Evolutionary conservation across 2,113 vertebrate genomes (phyloP), one percentile per base, ranked within the genome.

Genomic region (Fulica atra): DNA sequence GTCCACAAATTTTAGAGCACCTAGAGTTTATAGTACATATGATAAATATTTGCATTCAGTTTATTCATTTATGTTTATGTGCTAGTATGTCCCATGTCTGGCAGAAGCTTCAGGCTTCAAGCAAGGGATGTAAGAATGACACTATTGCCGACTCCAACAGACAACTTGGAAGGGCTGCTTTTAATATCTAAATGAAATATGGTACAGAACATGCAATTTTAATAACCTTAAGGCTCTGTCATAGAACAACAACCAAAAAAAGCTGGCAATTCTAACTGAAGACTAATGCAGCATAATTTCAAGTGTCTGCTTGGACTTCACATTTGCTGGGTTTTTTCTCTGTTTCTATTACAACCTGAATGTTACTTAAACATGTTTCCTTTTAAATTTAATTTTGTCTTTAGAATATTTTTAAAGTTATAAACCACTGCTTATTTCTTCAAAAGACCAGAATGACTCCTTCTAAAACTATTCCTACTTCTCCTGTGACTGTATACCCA

Each of bases 391-490:
- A 15, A 33, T 95, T 97, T 96, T 95, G 56, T 64, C 73, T 96
- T 69, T 16, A 60, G 90, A 95, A 74, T 88, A 50, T 53, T 91
- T 70, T 54, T 42, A 36, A 73, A 53, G 76, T 95, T 95, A 88
- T 73, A 88, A 97, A 91, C 78, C 81, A 89, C 25, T 56, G 36
- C 13, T 93, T 90, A 94, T 96, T 96, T 93, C 84, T 78, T 93
- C 70, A 94, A 88, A 78, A 97, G 78, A 88, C 59, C 31, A 63
- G 33, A 77, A 90, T 85, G n/a, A 93, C 89, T 95, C 72, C 60
- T 95, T 88, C 66, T 63, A 73, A 65, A 85, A 82, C 29, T 78
- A 16, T 71, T 91, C 46, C 50, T 65, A 33, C 80, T 88, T 97
- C 80, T 89, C 38, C 14, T 2, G 26, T 0, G 6, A 91, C 79